Percentiles rank a stretch among this genome's conserved stretches.
phyloP scores from a whole-genome alignment of 2,888 invertebrate genomes.

The Caenorhabditis imperialis region DNA sequence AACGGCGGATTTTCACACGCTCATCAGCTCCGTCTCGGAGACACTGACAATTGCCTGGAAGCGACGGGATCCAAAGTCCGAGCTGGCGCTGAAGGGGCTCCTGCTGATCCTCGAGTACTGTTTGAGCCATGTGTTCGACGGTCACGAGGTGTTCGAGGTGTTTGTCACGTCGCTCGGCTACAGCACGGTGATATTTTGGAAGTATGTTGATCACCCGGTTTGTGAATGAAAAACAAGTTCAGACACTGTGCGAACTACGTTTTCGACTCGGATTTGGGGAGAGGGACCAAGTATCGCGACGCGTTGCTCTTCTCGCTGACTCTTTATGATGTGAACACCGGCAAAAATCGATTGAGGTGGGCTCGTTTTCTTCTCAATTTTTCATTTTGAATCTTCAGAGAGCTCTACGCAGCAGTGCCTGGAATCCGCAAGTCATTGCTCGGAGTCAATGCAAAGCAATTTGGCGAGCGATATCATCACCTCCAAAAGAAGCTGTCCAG shows the following conservation, averaged over 20 bases:
- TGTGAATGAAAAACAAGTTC: neutral
- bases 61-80: slow-evolving; percentile 67
- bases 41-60: slow-evolving; percentile 69
- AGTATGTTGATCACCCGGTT: slow-evolving; percentile 13
- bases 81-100: slow-evolving; percentile 73
- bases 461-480: slow-evolving; percentile 73
- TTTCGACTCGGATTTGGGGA: slow-evolving; percentile 76
- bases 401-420: slow-evolving; percentile 77
- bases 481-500: slow-evolving; percentile 51
- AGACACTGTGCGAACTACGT: slow-evolving; percentile 60
- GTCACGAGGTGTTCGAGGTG: slow-evolving; percentile 68
- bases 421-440: slow-evolving; percentile 76
- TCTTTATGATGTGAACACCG: slow-evolving; percentile 77
- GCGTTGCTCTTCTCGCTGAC: slow-evolving; percentile 75
- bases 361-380: neutral
- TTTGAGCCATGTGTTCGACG: slow-evolving; percentile 70
- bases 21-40: slow-evolving; percentile 48
- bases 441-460: slow-evolving; percentile 76
- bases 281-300: slow-evolving; percentile 76
- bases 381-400: slow-evolving; percentile 62
- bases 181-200: slow-evolving; percentile 61
- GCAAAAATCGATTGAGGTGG: slow-evolving; percentile 74
- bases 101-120: slow-evolving; percentile 74
- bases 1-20: slow-evolving; percentile 15
- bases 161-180: slow-evolving; percentile 70